Evolutionary conservation across 2,888 invertebrate species (phyloP), one percentile per base, ranked within the genome.

Genomic region (Pheosia gnoma): DNA sequence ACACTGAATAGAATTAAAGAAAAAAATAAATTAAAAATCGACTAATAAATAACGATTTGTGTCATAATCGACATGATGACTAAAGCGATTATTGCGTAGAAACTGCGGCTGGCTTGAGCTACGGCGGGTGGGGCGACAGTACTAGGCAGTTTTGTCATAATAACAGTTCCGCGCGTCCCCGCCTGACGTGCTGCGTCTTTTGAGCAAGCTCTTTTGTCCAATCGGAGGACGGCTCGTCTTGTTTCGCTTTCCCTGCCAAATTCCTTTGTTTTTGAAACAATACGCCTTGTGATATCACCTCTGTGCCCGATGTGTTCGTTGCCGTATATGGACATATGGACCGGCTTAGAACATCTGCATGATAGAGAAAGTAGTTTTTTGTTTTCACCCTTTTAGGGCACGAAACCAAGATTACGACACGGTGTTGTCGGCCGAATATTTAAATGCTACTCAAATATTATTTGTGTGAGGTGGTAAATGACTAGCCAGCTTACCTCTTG

Each of bases 71-170:
- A 73, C 71, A 85, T 81, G 0, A 86, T 45, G 0, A 85, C 6
- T 59, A 91, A 57, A 2, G 85, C 84, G 3, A 89, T 0, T 0
- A 88, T 47, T 0, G 91, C 87, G 62, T 81, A 77, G n/a, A 87
- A 41, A 6, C 77, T 79, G 0, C 83, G 78, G 3, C 63, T 69
- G 0, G 82, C 88, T 0, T 78, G 56, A 0, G 80, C 85, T 0
- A 79, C 67, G 0, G 76, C 54, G 0, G 83, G 78, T 0, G 84
- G 70, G 0, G 88, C 84, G 0, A 88, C 84, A 0, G 83, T 68
- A 0, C 85, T 82, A 45, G 7, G 7, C 49, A n/a, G 49, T n/a
- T n/a, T n/a, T n/a, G 9, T 51, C 51, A 25, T 25, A 25, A 49
- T 13, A 49, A 25, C 8, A 8, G 10, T 25, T 25, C n/a, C 25